phyloP scores from a whole-genome alignment of 2,113 vertebrate genomes.

The Argyrosomus japonicus region DNA sequence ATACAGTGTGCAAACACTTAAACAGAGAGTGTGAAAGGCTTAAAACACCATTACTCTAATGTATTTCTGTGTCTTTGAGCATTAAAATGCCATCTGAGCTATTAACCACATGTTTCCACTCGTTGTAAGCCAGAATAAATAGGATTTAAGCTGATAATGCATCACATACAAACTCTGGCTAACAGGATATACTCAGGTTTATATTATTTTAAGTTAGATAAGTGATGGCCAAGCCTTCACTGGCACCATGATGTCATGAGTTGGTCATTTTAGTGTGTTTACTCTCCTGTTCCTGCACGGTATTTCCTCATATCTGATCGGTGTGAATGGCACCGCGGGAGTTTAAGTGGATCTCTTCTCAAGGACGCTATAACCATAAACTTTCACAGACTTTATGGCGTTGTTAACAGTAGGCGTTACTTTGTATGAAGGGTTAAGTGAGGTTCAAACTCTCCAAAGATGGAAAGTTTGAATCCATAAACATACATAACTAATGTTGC shows the following conservation, averaged over 20 bases:
- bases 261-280: constrained; percentile 24
- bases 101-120: constrained; percentile 6
- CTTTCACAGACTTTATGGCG: background rate
- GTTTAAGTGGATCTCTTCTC: background rate
- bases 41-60: background rate
- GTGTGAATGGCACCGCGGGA: background rate
- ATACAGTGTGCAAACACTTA: background rate
- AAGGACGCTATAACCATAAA: constrained; percentile 21
- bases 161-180: background rate
- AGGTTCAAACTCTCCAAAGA: constrained; percentile 1
- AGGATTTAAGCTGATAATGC: background rate
- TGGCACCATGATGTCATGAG: constrained; percentile 1
- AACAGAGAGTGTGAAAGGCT: background rate
- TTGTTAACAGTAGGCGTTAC: background rate
- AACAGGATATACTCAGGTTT: constrained; percentile 25
- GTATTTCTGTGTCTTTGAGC: background rate
- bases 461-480: constrained; percentile 22
- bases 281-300: background rate
- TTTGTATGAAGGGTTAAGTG: background rate
- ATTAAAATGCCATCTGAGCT: background rate
- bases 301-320: constrained; percentile 19
- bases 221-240: background rate
- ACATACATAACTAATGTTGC: background rate
- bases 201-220: background rate
- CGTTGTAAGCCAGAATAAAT: background rate